Conservation (phyloP, 2,113 vertebrate species). For the Eleginops maclovinus region DNA sequence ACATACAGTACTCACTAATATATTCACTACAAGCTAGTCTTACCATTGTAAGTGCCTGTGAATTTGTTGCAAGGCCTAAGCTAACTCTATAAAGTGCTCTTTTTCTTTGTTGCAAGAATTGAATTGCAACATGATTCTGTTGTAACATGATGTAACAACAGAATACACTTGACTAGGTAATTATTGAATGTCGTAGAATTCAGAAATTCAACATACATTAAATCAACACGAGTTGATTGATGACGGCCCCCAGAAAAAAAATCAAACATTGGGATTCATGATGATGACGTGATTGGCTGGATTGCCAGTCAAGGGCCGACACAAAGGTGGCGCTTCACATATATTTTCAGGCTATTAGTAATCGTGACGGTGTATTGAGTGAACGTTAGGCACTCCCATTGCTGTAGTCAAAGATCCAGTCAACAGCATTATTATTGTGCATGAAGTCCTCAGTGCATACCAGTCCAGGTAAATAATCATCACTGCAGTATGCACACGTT, state of each 20-base stretch:
- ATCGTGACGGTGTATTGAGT: constrained; percentile 2
- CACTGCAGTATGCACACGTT: constrained; percentile 23
- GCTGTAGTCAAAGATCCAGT: constrained; percentile 6
- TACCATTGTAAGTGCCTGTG: no score
- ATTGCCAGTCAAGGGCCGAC: neutral
- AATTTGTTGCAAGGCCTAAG: no score
- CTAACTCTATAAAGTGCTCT: no score
- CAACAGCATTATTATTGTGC: constrained; percentile 12
- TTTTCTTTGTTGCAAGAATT: no score
- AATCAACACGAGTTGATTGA: no score
- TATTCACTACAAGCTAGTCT: no score
- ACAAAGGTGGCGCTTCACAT: neutral
- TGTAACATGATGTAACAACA: neutral
- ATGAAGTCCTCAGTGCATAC: constrained; percentile 1
- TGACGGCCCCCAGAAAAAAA: neutral
- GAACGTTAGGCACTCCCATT: constrained; percentile 7
- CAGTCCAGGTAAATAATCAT: constrained; percentile 36
- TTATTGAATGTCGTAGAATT: no score
- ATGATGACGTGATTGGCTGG: neutral
- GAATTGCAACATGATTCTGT: no score
- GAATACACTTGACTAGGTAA: no score
- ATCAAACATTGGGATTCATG: neutral
- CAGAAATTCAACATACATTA: neutral
- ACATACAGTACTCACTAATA: no score
- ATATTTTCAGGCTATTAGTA: neutral